Percentiles rank a stretch among this genome's conserved stretches.
These are phyloP conservation scores for Corythoichthys intestinalis DNA, from an alignment of 2,113 vertebrate genomes.

Conservation along the genomic window DNA sequence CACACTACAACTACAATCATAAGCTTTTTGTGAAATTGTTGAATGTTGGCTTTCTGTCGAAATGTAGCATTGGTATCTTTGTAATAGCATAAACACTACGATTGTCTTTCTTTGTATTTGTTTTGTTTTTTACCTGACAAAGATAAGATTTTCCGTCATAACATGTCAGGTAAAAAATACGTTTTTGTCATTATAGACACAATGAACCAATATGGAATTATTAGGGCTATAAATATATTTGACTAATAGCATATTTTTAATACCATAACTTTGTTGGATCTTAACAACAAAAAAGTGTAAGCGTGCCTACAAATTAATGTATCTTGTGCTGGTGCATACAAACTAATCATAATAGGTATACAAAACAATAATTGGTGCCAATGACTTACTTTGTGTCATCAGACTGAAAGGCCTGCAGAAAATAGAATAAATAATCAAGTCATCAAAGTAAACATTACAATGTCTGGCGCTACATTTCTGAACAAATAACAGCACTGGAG, in stretches of 20 bases:
- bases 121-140: too few relatives aligned
- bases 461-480: not conserved
- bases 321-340: not conserved
- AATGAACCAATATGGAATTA: too few relatives aligned
- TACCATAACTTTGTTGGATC: not conserved
- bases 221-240: too few relatives aligned
- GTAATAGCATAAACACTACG: not conserved
- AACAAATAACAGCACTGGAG: not conserved
- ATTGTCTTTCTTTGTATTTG: too few relatives aligned
- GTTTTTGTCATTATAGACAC: too few relatives aligned
- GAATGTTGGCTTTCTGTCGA: not conserved
- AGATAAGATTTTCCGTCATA: too few relatives aligned
- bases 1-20: too few relatives aligned
- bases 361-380: not conserved
- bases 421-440: slow-evolving; percentile 16
- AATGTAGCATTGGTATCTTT: not conserved
- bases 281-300: not conserved
- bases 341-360: not conserved
- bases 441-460: not conserved
- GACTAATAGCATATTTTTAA: too few relatives aligned
- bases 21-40: not conserved
- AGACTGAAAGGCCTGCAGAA: slow-evolving; percentile 66
- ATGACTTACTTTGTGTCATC: slow-evolving; percentile 69
- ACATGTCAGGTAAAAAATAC: too few relatives aligned
- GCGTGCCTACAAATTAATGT: not conserved